Evolutionary conservation across 2,113 vertebrate species (phyloP), one percentile per base, ranked within the genome.

Genomic region (Alces alces): DNA sequence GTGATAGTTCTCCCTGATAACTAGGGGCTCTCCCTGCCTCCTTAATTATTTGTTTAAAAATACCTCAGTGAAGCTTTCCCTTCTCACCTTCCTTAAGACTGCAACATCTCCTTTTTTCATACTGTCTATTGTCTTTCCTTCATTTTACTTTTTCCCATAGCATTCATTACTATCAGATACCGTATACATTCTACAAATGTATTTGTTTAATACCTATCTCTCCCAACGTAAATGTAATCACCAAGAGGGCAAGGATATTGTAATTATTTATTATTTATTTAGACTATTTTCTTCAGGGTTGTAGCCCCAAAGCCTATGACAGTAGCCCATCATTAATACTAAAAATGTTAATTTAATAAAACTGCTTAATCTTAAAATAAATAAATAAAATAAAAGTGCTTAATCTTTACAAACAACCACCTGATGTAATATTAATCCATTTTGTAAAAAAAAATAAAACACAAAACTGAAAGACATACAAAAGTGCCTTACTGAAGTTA

Each of bases 21-120:
- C 47, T 25, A 80, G 12, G 64, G 25, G 19, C 11, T 89, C 5
- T 28, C 47, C 64, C 54, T 7, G 47, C 21, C 28, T 61, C 23
- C n/a, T 66, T 93, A 47, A 54, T 2, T 78, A 57, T 96, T 95
- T 30, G 17, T n/a, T 94, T 64, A 83, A 92, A 93, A 92, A 92
- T 64, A 93, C 36, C 54, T 97, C 58, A 54, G 76, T 85, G 61
- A 93, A 73, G 80, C 45, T 91, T 96, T 98, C 97, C 84, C 55
- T 96, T 95, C 95, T 96, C 90, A 95, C 39, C 43, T 97, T 97
- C 98, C 57, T 70, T 93, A 96, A 94, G 88, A 87, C 25, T 86
- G 1, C 7, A 92, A 11, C 1, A 11, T 2, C 6, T n/a, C n/a
- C 21, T 43, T 83, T 64, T 12, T 27, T 9, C 76, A 10, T 14